phyloP scores from a whole-genome alignment of 2,888 invertebrate species.

The Taphrorychus bicolor region DNA sequence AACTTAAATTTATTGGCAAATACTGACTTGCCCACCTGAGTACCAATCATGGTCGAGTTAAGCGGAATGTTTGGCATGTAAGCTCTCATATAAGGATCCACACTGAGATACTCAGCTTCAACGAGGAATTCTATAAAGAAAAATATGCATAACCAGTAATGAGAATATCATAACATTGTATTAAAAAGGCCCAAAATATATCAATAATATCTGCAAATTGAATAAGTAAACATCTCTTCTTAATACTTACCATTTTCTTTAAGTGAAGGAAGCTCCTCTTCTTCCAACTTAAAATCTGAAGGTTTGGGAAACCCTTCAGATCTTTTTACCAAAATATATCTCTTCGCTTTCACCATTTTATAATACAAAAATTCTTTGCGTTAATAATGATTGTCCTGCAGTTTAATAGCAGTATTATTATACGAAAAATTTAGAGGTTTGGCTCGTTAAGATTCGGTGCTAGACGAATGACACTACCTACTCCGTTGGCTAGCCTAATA shows the following conservation, averaged over 20 bases:
- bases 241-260: slow-evolving; percentile 28
- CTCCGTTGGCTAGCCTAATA: too few species aligned
- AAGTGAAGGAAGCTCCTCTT: slow-evolving; percentile 19
- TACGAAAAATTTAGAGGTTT: too few species aligned
- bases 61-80: slow-evolving; percentile 55
- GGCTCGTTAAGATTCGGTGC: too few species aligned
- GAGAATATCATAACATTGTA: too few species aligned
- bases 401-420: too few species aligned
- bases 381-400: too few species aligned
- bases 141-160: background rate
- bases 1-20: background rate
- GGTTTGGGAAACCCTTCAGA: slow-evolving; percentile 18
- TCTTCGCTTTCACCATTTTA: slow-evolving; percentile 14
- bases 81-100: slow-evolving; percentile 76
- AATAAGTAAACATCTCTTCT: too few species aligned
- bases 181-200: background rate
- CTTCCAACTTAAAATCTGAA: slow-evolving; percentile 21
- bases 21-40: slow-evolving; percentile 71
- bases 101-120: slow-evolving; percentile 72
- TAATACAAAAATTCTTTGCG: background rate
- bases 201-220: too few species aligned
- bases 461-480: too few species aligned
- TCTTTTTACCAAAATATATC: slow-evolving; percentile 6
- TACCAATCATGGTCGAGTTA: slow-evolving; percentile 72
- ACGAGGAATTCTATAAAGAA: slow-evolving; percentile 67